These are phyloP conservation scores for Eupleurogrammus muticus DNA, from an alignment of 2,797 vertebrate species.

Conservation along the genomic window DNA sequence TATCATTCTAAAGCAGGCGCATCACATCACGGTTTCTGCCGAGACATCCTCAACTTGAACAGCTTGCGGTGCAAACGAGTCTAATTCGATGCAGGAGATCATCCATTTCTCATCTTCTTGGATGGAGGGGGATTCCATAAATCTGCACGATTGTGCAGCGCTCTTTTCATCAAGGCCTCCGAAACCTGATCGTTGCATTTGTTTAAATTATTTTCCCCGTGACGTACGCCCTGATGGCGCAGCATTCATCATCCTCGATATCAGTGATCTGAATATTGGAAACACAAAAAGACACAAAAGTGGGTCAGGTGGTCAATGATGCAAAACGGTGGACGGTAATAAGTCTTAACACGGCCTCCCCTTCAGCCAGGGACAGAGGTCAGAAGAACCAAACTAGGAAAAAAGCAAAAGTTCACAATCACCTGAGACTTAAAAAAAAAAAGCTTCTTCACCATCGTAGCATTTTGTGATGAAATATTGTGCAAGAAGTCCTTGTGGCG, in stretches of 20 bases:
- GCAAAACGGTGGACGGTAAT: constrained; percentile 65
- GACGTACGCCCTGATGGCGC: constrained; percentile 35
- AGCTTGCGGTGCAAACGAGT: constrained; percentile 29
- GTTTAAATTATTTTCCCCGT: constrained; percentile 55
- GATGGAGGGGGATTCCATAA: constrained; percentile 41
- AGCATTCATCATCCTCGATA: constrained; percentile 56
- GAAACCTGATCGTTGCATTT: constrained; percentile 44
- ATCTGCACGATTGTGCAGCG: constrained; percentile 18
- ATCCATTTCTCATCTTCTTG: constrained; percentile 37
- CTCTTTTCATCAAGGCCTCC: constrained; percentile 35
- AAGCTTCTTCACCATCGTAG: constrained; percentile 50
- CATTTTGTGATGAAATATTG: constrained; percentile 60
- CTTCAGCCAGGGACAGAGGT: constrained; percentile 70
- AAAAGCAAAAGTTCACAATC: constrained; percentile 73
- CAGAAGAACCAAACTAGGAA: constrained; percentile 77
- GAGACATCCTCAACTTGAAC: constrained; percentile 15
- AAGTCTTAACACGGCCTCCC: constrained; percentile 60
- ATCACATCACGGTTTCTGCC: neutral
- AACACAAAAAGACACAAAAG: constrained; percentile 70
- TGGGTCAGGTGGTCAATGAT: constrained; percentile 70
- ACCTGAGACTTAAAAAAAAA: constrained; percentile 61
- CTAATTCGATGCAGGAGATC: constrained; percentile 34
- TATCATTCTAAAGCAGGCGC: constrained; percentile 12
- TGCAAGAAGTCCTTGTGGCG: constrained; percentile 66
- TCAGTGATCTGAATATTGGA: constrained; percentile 75